phyloP scores from a whole-genome alignment of 2,797 vertebrate species.

The Chelmon rostratus region DNA sequence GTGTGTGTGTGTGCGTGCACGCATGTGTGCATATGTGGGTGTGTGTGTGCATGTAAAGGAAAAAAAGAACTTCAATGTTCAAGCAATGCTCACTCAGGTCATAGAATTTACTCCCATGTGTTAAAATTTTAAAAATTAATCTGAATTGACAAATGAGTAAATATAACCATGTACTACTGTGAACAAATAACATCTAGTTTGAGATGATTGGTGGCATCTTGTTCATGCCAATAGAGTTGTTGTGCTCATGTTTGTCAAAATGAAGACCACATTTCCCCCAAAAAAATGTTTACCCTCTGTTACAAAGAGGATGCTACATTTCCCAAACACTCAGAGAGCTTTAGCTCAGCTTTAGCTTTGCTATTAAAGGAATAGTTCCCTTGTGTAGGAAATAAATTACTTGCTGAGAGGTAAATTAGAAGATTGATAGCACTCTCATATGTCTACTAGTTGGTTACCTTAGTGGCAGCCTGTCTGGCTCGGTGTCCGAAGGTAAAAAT shows the following conservation, averaged over 20 bases:
- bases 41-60: neutral
- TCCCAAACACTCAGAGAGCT: neutral
- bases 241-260: conserved; percentile 22
- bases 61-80: conserved; percentile 26
- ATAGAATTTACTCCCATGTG: neutral
- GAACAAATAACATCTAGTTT: conserved; percentile 23
- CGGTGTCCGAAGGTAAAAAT: too few relatives aligned
- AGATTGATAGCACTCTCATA: neutral
- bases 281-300: neutral
- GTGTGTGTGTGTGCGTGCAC: conserved; percentile 1
- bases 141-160: neutral
- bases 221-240: conserved; percentile 11
- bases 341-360: neutral
- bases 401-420: neutral
- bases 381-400: neutral
- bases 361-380: neutral
- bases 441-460: neutral
- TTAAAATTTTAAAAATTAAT: neutral
- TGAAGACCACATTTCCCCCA: conserved; percentile 21
- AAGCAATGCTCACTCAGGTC: neutral
- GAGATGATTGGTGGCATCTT: conserved; percentile 22
- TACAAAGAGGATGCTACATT: neutral
- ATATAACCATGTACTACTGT: neutral
- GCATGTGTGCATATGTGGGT: too few relatives aligned
- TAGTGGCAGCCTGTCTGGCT: too few relatives aligned